Conservation (phyloP, 2,113 vertebrate genomes). For the Natator depressus region DNA sequence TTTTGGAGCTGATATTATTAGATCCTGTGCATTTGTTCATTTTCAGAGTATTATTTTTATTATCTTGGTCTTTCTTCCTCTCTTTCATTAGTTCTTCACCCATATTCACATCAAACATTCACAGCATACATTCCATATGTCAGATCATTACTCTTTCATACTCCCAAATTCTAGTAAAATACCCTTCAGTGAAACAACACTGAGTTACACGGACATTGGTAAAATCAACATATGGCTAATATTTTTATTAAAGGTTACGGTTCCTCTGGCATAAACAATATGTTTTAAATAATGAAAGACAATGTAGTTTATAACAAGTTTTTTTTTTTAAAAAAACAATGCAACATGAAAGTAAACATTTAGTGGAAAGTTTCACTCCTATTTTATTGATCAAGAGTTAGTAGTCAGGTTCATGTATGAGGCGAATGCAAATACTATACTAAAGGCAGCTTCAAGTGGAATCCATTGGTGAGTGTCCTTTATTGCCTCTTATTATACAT, state of each 20-base stretch:
- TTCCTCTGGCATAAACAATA: not conserved
- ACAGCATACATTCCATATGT: not conserved
- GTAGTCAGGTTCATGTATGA: not conserved
- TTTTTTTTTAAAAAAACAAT: not conserved
- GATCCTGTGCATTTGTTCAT: not conserved
- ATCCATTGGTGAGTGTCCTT: too few species aligned
- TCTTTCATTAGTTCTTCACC: not conserved
- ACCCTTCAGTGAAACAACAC: conserved; percentile 9
- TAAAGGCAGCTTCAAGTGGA: not conserved
- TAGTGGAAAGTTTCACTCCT: not conserved
- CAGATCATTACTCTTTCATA: not conserved
- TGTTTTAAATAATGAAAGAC: not conserved
- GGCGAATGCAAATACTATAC: not conserved
- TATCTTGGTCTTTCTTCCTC: not conserved
- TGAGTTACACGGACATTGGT: not conserved
- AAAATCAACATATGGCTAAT: not conserved
- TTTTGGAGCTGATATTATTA: not conserved
- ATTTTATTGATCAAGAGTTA: not conserved
- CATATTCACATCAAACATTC: not conserved
- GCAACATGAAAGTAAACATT: not conserved
- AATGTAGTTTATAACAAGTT: not conserved
- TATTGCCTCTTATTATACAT: not conserved
- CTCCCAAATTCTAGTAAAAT: not conserved
- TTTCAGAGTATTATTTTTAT: not conserved
- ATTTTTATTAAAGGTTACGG: not conserved